Evolutionary conservation across 2,797 vertebrate genomes (phyloP).

Genomic region (Catharus ustulatus): DNA sequence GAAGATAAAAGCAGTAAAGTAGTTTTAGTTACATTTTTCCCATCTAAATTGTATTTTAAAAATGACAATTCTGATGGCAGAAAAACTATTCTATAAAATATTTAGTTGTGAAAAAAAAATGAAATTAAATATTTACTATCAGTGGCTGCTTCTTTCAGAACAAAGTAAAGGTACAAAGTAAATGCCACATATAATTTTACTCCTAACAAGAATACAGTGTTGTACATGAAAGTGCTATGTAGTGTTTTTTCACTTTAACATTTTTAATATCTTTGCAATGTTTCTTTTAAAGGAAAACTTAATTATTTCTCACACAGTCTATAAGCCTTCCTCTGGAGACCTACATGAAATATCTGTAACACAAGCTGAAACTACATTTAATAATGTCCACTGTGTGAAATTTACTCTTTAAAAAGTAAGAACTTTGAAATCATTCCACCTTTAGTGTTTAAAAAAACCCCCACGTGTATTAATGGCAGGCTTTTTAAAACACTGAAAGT

Average conservation of each 20-base stretch:
- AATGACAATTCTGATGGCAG: not conserved
- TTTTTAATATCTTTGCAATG: slow-evolving; percentile 22
- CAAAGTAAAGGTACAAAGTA: not conserved
- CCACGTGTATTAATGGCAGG: not conserved
- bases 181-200: not conserved
- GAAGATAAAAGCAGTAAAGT: not conserved
- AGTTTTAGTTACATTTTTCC: not conserved
- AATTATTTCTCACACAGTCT: slow-evolving; percentile 10
- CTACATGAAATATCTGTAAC: not conserved
- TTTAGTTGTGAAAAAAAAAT: not conserved
- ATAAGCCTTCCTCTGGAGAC: not conserved
- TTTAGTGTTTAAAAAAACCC: not conserved
- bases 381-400: not conserved
- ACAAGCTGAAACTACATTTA: slow-evolving; percentile 4
- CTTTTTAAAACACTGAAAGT: not conserved
- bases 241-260: not conserved
- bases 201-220: not conserved
- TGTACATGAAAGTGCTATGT: not conserved
- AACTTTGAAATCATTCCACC: not conserved
- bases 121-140: not conserved
- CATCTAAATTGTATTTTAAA: not conserved
- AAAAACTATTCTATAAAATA: not conserved
- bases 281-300: not conserved
- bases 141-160: not conserved
- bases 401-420: not conserved